A percentile compares a stretch with the other conserved stretches of the same genome.
phyloP scores from a whole-genome alignment of 2,797 vertebrate genomes.

The Echeneis naucrates region DNA sequence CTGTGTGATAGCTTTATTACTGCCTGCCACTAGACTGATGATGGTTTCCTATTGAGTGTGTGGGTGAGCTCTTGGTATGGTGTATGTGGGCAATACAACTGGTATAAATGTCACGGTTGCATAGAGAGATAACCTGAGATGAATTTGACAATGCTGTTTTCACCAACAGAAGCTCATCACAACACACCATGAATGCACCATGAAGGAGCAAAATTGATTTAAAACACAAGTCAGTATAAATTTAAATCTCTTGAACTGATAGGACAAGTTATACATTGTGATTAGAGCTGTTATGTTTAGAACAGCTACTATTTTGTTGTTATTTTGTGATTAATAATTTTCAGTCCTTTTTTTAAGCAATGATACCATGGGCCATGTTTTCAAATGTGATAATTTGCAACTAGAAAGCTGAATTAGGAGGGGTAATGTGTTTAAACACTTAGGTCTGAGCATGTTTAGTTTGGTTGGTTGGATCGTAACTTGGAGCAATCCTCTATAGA shows the following conservation, averaged over 20 bases:
- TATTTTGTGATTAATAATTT: not conserved
- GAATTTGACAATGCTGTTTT: slow-evolving; percentile 10
- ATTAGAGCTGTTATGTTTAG: not conserved
- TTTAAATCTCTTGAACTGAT: not conserved
- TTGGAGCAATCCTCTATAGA: not conserved
- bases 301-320: not conserved
- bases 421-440: not conserved
- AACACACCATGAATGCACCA: not conserved
- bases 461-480: not conserved
- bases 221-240: not conserved
- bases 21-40: slow-evolving; percentile 48
- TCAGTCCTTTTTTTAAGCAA: not conserved
- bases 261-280: not conserved
- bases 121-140: slow-evolving; percentile 13
- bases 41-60: slow-evolving; percentile 30
- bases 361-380: not conserved
- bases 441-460: not conserved
- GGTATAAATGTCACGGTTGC: slow-evolving; percentile 11
- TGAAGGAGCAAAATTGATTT: not conserved
- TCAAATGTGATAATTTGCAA: not conserved
- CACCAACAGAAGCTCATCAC: not conserved
- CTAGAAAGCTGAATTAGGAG: not conserved
- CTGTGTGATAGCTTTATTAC: slow-evolving; percentile 62
- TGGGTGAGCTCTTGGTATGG: slow-evolving; percentile 27
- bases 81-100: slow-evolving; percentile 9